Conservation (phyloP, 2,888 invertebrate genomes). For the Cylloceria caligata region DNA sequence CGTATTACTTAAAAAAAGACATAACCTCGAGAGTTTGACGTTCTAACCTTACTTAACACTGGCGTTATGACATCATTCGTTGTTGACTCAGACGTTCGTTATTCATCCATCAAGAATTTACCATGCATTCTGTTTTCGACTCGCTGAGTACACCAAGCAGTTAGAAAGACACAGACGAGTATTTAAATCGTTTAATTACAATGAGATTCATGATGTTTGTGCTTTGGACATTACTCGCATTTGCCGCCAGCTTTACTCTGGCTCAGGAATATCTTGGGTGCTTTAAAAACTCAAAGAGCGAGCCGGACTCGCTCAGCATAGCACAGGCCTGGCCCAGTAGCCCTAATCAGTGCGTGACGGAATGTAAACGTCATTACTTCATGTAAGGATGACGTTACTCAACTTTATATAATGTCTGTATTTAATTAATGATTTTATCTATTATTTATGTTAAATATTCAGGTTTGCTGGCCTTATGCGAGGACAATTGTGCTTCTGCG, state of each 20-base stretch:
- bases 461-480: constrained; percentile 85
- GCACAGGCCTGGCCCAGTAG: constrained; percentile 71
- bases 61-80: constrained; percentile 8
- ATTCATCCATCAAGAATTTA: constrained; percentile 64
- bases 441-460: not conserved
- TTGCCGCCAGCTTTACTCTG: constrained; percentile 16
- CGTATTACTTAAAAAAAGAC: constrained; percentile 2
- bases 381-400: constrained; percentile 74
- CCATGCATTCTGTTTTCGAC: not conserved
- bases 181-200: not conserved
- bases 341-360: constrained; percentile 76
- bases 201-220: constrained; percentile 43
- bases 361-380: constrained; percentile 80
- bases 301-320: constrained; percentile 74
- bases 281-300: constrained; percentile 72
- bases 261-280: constrained; percentile 77
- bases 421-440: constrained; percentile 24
- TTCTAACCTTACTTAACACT: constrained; percentile 47
- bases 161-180: not conserved
- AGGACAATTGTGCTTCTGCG: constrained; percentile 85
- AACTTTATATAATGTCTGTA: constrained; percentile 33
- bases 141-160: constrained; percentile 4
- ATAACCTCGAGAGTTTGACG: not conserved
- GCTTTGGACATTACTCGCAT: constrained; percentile 59
- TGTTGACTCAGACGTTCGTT: constrained; percentile 54